Evolutionary conservation across 2,888 invertebrate genomes (phyloP).

Genomic region (Oscheius sp.): DNA sequence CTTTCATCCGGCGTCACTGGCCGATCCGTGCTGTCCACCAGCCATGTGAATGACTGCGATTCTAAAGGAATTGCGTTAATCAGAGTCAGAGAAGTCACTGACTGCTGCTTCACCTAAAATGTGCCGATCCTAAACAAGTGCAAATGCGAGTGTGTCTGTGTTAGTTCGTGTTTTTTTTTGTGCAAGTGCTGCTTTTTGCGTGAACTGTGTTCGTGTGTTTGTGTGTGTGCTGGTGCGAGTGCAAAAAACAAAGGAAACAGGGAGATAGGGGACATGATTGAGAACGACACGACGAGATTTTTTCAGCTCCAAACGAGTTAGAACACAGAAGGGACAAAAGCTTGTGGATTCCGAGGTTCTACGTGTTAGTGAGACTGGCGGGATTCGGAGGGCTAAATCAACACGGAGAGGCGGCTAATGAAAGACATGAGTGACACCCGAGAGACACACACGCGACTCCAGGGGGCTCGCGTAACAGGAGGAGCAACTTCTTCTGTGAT

Average conservation of each 20-base stretch:
- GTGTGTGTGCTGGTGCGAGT: slow-evolving; percentile 19
- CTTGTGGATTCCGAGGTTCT: too few relatives aligned
- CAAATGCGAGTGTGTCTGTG: slow-evolving; percentile 25
- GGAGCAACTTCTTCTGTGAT: background rate
- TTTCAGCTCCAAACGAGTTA: too few relatives aligned
- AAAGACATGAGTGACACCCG: slow-evolving; percentile 33
- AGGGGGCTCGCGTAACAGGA: background rate
- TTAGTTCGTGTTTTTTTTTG: background rate
- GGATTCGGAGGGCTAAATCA: slow-evolving; percentile 34
- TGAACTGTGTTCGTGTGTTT: too few relatives aligned
- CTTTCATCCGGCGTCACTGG: slow-evolving; percentile 59
- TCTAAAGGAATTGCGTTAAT: slow-evolving; percentile 42
- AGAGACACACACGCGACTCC: slow-evolving; percentile 17
- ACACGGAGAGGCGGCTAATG: slow-evolving; percentile 31
- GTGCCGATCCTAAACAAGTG: background rate
- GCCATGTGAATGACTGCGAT: slow-evolving; percentile 66
- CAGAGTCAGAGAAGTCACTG: background rate
- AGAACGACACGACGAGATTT: background rate
- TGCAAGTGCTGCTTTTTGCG: slow-evolving; percentile 22
- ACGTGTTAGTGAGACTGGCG: background rate
- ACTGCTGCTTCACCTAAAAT: background rate
- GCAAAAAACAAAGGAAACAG: too few relatives aligned
- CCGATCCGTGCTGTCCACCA: slow-evolving; percentile 54
- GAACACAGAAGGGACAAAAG: too few relatives aligned
- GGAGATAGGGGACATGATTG: background rate